Evolutionary conservation across 2,797 vertebrate species (phyloP).

Genomic region (Staurois parvus): DNA sequence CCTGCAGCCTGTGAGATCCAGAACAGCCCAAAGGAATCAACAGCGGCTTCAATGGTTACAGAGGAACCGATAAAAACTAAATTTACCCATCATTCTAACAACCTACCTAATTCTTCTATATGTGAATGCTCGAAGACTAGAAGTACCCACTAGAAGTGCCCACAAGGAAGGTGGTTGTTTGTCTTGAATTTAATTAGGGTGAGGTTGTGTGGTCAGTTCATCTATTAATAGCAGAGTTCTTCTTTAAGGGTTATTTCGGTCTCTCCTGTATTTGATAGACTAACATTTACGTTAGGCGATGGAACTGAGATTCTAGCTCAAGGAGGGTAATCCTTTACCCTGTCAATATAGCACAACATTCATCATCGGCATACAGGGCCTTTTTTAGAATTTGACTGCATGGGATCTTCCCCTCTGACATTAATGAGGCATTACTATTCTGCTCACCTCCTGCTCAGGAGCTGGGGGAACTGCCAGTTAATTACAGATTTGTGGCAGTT

Average conservation of each 20-base stretch:
- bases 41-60: no score
- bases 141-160: no score
- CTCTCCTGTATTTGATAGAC: conserved; percentile 57
- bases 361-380: conserved; percentile 55
- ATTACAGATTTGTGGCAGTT: conserved; percentile 61
- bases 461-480: conserved; percentile 59
- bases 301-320: conserved; percentile 33
- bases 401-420: conserved; percentile 56
- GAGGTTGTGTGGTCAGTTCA: no score
- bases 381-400: conserved; percentile 60
- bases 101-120: no score
- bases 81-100: no score
- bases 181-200: no score
- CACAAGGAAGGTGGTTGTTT: no score
- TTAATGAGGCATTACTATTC: conserved; percentile 62
- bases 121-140: no score
- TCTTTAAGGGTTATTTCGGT: conserved; percentile 51
- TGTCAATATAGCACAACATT: conserved; percentile 59
- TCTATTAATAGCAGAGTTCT: background rate
- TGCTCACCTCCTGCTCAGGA: conserved; percentile 50
- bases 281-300: conserved; percentile 58
- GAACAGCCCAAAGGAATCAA: no score
- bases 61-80: no score
- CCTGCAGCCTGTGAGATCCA: no score
- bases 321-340: conserved; percentile 61